Evolutionary conservation across 1,140 invertebrate genomes (phyloP), one percentile per base, ranked within the genome.

Genomic region (Cyphomyrmex costatus): DNA sequence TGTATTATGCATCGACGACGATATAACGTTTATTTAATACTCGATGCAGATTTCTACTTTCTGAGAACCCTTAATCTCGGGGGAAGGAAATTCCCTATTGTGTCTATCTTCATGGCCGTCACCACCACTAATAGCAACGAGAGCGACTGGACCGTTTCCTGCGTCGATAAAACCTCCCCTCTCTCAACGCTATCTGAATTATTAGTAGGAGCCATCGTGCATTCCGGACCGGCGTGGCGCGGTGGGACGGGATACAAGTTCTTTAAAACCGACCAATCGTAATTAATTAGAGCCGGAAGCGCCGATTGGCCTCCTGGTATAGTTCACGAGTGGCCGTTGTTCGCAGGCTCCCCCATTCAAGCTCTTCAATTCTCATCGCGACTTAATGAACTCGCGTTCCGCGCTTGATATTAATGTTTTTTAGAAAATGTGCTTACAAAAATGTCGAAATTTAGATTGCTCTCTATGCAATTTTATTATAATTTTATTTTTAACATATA

Each of bases 281-380:
- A 88, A 92, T 94, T 92, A 94, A 94, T 94, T 93, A 93, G 88
- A 89, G 88, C 93, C 94, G 94, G 94, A 94, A 92, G 93, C 86
- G 76, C 87, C 90, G 92, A 94, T 94, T 93, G 93, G 93, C 92
- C 92, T 93, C 88, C 87, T 85, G 78, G 33, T 80, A n/a, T n/a
- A 89, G 76, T 90, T 90, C 70, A 78, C 53, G 82, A 71, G 87
- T 74, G 88, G 90, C 82, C 89, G 88, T 87, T 68, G 89, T 89
- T 79, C 68, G 88, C 90, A n/a, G 86, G 82, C 91, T 90, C 89
- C 93, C 93, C 92, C 89, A 90, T 90, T 91, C 61, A 56, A 80
- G 77, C 88, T 88, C 73, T 53, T 46, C 49, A 0, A 42, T 61
- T 24, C 79, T 61, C 79, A n/a, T 61, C 36, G 58, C 74, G 42